phyloP scores from a whole-genome alignment of 2,113 vertebrate species.

The Phainopepla nitens region DNA sequence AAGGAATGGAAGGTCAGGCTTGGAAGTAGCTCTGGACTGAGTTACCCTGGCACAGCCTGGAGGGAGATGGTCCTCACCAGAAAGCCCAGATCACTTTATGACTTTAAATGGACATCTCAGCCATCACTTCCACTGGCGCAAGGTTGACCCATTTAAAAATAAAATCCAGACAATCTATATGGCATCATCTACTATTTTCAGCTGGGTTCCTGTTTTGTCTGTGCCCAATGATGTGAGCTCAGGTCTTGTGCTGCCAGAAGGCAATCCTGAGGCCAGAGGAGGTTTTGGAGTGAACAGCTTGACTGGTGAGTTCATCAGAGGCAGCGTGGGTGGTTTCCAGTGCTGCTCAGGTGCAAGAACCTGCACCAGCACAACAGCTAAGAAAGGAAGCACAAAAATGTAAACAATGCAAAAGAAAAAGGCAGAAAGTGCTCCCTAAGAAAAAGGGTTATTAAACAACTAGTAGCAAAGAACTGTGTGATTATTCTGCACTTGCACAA shows the following conservation, averaged over 20 bases:
- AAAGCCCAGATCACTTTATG: neutral
- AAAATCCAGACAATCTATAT: neutral
- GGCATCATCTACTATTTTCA: neutral
- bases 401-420: neutral
- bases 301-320: neutral
- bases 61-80: neutral
- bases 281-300: neutral
- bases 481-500: neutral
- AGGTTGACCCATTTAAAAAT: neutral
- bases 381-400: neutral
- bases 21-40: neutral
- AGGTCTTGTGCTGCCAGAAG: neutral
- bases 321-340: neutral
- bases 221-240: neutral
- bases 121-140: neutral
- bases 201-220: neutral
- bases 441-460: neutral
- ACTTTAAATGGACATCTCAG: neutral
- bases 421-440: neutral
- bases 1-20: neutral
- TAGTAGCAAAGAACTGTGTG: neutral
- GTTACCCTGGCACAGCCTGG: neutral
- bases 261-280: neutral
- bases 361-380: neutral
- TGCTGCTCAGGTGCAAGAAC: neutral